Base-by-base conservation (phyloP, 2,797 vertebrate genomes). In the Rhinatrema bivittatum region DNA sequence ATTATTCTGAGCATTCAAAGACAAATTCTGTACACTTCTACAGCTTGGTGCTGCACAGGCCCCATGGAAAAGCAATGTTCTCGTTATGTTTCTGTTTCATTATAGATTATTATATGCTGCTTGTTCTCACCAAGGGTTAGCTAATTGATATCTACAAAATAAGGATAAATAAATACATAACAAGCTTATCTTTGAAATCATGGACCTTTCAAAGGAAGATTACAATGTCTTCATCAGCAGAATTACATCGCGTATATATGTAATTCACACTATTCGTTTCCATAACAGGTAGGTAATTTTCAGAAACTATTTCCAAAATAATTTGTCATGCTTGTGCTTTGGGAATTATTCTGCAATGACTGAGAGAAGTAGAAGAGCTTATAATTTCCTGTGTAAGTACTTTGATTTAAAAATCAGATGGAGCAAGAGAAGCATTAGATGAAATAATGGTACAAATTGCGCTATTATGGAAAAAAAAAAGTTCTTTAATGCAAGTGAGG, bases 401-500 rank as follows among this genome's bases (percentile, higher is more conserved):
- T 30, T 32, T 32, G 8, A 16, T 20, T 41, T 29, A 27, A 32
- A 39, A 29, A 29, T 24, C 20, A 2, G 1, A 3, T 21, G n/a
- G 0, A 19, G 10, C n/a, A 7, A 25, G 40, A 25, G 29, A 13
- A 28, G 25, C 7, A 2, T 3, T 4, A 15, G 4, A 2, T 29
- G 44, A 10, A 56, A 42, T 26, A 25, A 18, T 19, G 17, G 46
- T 39, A 41, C 30, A 35, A 53, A 20, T 9, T 10, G 6, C 32
- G 20, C 22, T 38, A 16, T 17, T 46, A 9, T 40, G 39, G 20
- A 24, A n/a, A n/a, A n/a, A n/a, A n/a, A n/a, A n/a, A 49, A 28
- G 43, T 41, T 51, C 29, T 34, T 18, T 41, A 28, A 38, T 10
- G 34, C 23, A 48, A 31, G 25, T 2, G 35, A 44, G 60, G 27